Evolutionary conservation across 2,888 invertebrate species (phyloP).

Genomic region (Malachius bipustulatus): DNA sequence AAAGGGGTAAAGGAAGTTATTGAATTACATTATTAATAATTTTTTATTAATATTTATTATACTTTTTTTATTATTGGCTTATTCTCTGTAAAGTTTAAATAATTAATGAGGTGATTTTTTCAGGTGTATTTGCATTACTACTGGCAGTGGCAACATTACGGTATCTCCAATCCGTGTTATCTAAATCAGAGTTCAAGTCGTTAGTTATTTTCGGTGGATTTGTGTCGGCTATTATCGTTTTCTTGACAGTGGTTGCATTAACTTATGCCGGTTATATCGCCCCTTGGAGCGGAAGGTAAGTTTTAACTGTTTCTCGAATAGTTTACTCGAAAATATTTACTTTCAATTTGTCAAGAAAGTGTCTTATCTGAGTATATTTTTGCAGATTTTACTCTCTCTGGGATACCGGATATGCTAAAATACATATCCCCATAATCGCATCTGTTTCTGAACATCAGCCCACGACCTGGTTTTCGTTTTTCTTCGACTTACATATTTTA

Average conservation of each 20-base stretch:
- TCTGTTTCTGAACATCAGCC: slow-evolving; percentile 99
- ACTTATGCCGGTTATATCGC: slow-evolving; percentile 93
- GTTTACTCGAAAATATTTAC: background rate
- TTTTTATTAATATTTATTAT: too few relatives aligned
- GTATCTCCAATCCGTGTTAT: slow-evolving; percentile 76
- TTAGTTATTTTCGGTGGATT: slow-evolving; percentile 70
- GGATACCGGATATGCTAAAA: slow-evolving; percentile 99
- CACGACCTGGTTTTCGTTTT: slow-evolving; percentile 98
- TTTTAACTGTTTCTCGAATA: background rate
- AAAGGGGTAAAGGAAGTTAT: too few relatives aligned
- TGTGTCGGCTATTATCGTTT: slow-evolving; percentile 65
- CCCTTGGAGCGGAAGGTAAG: slow-evolving; percentile 79
- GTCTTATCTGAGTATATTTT: slow-evolving; percentile 6
- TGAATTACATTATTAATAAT: too few relatives aligned
- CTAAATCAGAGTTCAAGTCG: slow-evolving; percentile 81
- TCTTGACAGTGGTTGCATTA: slow-evolving; percentile 72
- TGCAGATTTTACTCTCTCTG: slow-evolving; percentile 89
- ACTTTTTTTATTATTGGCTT: slow-evolving; percentile 8
- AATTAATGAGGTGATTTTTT: slow-evolving; percentile 23
- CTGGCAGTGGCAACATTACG: slow-evolving; percentile 80
- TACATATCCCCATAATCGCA: slow-evolving; percentile 98
- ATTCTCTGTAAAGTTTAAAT: slow-evolving; percentile 4
- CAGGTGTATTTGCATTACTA: slow-evolving; percentile 88
- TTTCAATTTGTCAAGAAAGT: background rate
- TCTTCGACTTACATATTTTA: slow-evolving; percentile 95